These are phyloP conservation scores for Dinothrombium tinctorium DNA, from an alignment of 1,140 invertebrate species.

Conservation along the genomic window DNA sequence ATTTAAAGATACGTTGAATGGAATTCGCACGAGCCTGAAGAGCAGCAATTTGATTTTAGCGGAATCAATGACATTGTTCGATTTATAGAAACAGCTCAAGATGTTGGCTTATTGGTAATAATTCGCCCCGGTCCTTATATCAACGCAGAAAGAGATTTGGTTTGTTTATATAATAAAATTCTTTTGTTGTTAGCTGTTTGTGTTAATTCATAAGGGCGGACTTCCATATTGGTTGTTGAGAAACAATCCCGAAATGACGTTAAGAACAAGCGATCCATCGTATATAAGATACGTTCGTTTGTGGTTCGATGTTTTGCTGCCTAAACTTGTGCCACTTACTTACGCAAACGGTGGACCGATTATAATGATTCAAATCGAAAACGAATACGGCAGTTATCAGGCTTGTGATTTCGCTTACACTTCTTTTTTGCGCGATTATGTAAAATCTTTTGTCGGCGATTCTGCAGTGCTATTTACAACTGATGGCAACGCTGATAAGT, in stretches of 20 bases:
- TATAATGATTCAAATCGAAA: conserved; percentile 20
- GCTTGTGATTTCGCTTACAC: conserved; percentile 14
- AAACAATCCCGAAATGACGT: conserved; percentile 12
- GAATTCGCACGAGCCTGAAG: conserved; percentile 6
- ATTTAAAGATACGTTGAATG: conserved; percentile 8
- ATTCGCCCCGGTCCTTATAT: conserved; percentile 27
- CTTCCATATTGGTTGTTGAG: conserved; percentile 21
- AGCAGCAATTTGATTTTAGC: conserved; percentile 1
- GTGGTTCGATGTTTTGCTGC: conserved; percentile 21
- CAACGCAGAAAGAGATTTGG: conserved; percentile 23
- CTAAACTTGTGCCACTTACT: conserved; percentile 20
- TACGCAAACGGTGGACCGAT: conserved; percentile 24
- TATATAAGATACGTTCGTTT: conserved; percentile 20
- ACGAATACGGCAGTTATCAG: conserved; percentile 17
- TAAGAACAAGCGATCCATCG: conserved; percentile 13
- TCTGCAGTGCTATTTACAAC: conserved; percentile 14
- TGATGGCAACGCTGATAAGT: conserved; percentile 5
- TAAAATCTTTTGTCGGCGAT: conserved; percentile 5
- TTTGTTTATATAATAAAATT: no score
- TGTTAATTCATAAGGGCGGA: no score
- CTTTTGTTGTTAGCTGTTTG: no score
- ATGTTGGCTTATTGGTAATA: conserved; percentile 23
- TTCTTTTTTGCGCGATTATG: conserved; percentile 5
- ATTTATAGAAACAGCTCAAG: conserved; percentile 24
- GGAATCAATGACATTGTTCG: conserved; percentile 17